Percentiles rank a stretch among this genome's conserved stretches.
phyloP scores from a whole-genome alignment of 1,140 invertebrate genomes.

The Elysia chlorotica region DNA sequence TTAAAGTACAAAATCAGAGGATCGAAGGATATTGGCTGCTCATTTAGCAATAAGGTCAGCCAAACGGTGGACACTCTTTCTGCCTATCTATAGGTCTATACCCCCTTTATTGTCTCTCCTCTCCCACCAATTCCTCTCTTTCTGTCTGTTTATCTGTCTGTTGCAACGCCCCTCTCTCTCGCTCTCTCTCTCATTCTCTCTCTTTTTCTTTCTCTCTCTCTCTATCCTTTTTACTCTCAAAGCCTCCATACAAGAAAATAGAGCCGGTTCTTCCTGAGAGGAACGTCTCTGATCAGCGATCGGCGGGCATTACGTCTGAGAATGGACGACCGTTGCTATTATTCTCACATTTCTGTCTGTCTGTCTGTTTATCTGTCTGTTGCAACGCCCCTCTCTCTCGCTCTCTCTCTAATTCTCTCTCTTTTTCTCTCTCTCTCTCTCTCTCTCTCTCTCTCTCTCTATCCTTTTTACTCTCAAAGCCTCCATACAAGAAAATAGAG shows the following conservation, averaged over 20 bases:
- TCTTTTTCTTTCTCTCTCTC: neutral
- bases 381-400: neutral
- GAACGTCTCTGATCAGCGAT: neutral
- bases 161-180: neutral
- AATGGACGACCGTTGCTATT: slow-evolving; percentile 6
- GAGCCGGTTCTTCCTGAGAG: neutral
- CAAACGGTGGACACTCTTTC: too few species aligned
- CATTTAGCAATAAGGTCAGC: too few species aligned
- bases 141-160: too few species aligned
- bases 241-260: neutral
- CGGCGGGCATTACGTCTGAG: slow-evolving; percentile 13
- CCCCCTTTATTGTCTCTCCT: too few species aligned
- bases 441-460: neutral
- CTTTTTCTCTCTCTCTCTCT: neutral
- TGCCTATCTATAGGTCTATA: too few species aligned
- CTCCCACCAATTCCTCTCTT: too few species aligned
- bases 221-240: neutral
- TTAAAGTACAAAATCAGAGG: too few species aligned
- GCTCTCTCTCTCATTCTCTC: neutral
- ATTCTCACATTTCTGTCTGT: slow-evolving; percentile 23
- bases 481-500: neutral
- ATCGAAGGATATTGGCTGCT: too few species aligned
- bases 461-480: neutral
- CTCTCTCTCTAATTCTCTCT: neutral
- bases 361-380: too few species aligned